phyloP scores from a whole-genome alignment of 2,113 vertebrate genomes.

The Menura novaehollandiae region DNA sequence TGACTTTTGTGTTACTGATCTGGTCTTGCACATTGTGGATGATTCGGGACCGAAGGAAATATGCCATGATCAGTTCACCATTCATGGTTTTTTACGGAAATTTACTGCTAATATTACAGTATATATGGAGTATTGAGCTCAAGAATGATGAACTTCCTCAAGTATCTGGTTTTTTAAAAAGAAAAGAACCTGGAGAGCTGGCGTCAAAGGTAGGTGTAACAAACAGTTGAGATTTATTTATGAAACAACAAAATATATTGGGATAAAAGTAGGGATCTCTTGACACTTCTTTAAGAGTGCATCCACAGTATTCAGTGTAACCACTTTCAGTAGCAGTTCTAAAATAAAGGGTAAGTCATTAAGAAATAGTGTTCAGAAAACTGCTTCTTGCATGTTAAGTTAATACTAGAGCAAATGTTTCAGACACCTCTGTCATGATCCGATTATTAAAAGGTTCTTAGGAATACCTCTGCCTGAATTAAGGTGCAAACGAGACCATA shows the following conservation, averaged over 20 bases:
- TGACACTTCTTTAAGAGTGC: neutral
- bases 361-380: neutral
- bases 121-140: constrained; percentile 91
- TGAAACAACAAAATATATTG: neutral
- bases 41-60: constrained; percentile 91
- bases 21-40: constrained; percentile 98
- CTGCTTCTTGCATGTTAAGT: neutral
- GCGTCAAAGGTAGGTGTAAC: constrained; percentile 83
- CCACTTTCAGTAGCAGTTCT: neutral
- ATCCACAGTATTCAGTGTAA: neutral
- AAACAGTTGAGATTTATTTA: neutral
- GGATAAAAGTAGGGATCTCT: neutral
- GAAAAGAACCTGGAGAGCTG: constrained; percentile 81
- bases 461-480: no score
- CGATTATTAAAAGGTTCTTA: no score
- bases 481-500: no score
- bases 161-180: constrained; percentile 81
- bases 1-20: constrained; percentile 93
- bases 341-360: neutral
- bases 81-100: constrained; percentile 97
- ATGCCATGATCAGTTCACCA: constrained; percentile 94
- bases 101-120: constrained; percentile 88
- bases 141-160: constrained; percentile 64
- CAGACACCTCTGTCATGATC: no score
- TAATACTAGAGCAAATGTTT: neutral